Percentiles rank a stretch among this genome's conserved stretches.
phyloP scores from a whole-genome alignment of 2,113 vertebrate genomes.

The Dryoscopus gambensis region DNA sequence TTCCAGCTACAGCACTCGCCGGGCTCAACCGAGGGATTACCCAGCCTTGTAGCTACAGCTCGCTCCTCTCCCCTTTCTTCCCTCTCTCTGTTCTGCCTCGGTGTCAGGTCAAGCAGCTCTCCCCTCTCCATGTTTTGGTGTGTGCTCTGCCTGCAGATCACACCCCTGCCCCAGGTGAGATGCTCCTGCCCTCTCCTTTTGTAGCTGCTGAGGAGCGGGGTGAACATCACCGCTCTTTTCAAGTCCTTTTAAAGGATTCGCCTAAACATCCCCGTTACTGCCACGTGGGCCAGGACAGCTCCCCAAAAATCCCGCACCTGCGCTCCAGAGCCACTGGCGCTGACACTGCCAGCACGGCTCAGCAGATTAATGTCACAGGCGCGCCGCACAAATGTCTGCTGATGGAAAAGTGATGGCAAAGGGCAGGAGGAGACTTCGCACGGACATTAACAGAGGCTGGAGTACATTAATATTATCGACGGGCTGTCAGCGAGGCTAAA shows the following conservation, averaged over 20 bases:
- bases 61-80: conserved; percentile 1
- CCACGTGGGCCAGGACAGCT: neutral
- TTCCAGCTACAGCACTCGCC: neutral
- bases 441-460: neutral
- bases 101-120: conserved; percentile 2
- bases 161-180: neutral
- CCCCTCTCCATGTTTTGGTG: neutral
- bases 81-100: neutral
- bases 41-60: conserved; percentile 18
- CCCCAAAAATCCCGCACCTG: neutral
- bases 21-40: neutral
- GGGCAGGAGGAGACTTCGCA: neutral
- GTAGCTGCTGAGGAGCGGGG: neutral
- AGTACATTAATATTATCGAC: neutral
- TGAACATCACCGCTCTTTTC: accelerated
- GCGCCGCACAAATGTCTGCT: accelerated
- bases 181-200: neutral
- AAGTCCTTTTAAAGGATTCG: neutral
- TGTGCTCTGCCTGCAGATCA: conserved; percentile 10
- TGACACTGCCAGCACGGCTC: neutral
- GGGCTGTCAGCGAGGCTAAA: neutral
- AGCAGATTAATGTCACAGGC: neutral
- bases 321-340: accelerated
- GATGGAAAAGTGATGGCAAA: neutral
- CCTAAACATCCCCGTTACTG: neutral